phyloP scores from a whole-genome alignment of 2,888 invertebrate species.

The Polydrusus pterygomalis region DNA sequence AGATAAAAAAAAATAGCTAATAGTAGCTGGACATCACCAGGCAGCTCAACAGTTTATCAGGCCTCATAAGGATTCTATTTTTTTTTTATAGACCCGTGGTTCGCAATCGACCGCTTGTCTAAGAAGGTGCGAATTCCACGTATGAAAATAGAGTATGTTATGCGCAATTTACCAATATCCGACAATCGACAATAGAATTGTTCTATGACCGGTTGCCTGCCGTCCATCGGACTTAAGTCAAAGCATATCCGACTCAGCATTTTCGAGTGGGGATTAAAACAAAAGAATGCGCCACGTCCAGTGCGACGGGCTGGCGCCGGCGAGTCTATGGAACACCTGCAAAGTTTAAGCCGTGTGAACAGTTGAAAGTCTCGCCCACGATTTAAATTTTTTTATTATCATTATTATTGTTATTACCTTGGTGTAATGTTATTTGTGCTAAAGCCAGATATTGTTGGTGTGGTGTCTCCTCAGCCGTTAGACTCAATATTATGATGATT shows the following conservation, averaged over 20 bases:
- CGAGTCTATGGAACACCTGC: constrained; percentile 56
- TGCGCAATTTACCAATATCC: not conserved
- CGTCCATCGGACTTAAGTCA: constrained; percentile 20
- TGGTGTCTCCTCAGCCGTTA: too few relatives aligned
- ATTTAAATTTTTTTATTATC: constrained; percentile 27
- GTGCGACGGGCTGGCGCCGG: constrained; percentile 52
- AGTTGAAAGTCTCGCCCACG: constrained; percentile 55
- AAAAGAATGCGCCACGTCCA: constrained; percentile 51
- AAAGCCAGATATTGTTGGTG: not conserved
- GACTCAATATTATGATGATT: too few relatives aligned
- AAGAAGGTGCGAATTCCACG: too few relatives aligned
- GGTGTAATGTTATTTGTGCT: not conserved
- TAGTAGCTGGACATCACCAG: too few relatives aligned
- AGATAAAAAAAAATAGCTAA: too few relatives aligned
- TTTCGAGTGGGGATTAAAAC: constrained; percentile 34
- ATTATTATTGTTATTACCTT: constrained; percentile 3
- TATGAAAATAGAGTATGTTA: too few relatives aligned
- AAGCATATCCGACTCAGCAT: constrained; percentile 38
- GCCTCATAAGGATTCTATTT: too few relatives aligned
- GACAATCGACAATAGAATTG: not conserved
- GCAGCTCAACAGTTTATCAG: too few relatives aligned
- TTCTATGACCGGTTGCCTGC: constrained; percentile 25
- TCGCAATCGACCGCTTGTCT: too few relatives aligned
- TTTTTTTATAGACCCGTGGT: too few relatives aligned
- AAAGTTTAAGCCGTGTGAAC: constrained; percentile 54